Base-by-base conservation (phyloP, 2,888 invertebrate genomes). In the Tiliacea citrago region DNA sequence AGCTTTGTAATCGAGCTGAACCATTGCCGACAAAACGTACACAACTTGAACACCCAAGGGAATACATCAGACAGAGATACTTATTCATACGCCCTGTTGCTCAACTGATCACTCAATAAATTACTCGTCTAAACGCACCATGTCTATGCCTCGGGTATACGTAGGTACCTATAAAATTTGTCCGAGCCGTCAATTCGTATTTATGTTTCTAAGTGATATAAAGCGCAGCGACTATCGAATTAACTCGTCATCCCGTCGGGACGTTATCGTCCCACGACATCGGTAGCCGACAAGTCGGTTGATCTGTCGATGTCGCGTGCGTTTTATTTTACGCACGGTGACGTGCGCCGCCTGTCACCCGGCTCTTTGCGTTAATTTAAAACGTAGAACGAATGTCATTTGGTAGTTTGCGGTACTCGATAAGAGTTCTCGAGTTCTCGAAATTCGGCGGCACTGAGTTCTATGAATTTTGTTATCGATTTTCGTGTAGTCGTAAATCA, bases 171-270 rank as follows among this genome's bases (percentile, higher is more conserved):
- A 77, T 76, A 84, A 76, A 82, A 90, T 92, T 90, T 91, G 89
- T 91, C 90, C 82, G 84, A 89, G 79, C 89, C 87, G 93, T 93
- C 93, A 90, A 86, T 89, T 92, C 88, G 77, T 88, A 91, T 93
- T 91, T 90, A 89, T 92, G 87, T 91, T 90, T 88, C 89, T 91
- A 89, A 88, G 86, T 85, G 89, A 89, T 90, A 88, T 88, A 91
- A 92, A 92, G 91, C 91, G 91, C 92, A 89, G 89, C 88, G 88
- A 88, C 92, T 93, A 93, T 94, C 92, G 93, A 94, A 95, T 95
- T 95, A 95, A 94, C 91, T 91, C 94, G 91, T 95, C 95, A 93
- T 92, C 89, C 89, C 83, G 85, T 83, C 83, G 89, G 60, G 93
- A 94, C 94, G 89, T 91, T 95, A 95, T 95, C 94, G 79, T 79